Percentiles rank a stretch among this genome's conserved stretches.
phyloP scores from a whole-genome alignment of 1,140 invertebrate species.

The Grapholita molesta region DNA sequence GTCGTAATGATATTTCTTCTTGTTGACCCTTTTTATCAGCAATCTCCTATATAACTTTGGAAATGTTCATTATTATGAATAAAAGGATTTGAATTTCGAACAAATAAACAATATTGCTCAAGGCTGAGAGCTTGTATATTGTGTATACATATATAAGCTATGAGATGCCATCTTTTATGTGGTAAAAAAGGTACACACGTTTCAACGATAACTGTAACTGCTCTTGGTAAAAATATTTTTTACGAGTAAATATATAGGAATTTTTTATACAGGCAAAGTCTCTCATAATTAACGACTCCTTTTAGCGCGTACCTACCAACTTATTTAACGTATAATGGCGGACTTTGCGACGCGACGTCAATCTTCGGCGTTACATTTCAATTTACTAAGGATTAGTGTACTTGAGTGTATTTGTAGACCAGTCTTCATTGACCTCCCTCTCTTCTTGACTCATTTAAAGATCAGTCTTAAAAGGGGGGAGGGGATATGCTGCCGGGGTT shows the following conservation, averaged over 20 bases:
- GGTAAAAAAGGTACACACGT: no score
- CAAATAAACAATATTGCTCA: neutral
- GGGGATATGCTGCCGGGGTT: neutral
- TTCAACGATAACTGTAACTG: no score
- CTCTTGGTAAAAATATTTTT: neutral
- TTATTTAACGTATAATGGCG: conserved; percentile 24
- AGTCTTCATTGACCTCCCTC: conserved; percentile 17
- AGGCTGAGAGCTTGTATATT: no score
- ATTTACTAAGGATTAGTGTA: conserved; percentile 31
- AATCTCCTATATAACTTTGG: neutral
- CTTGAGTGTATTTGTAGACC: conserved; percentile 21
- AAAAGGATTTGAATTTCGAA: neutral
- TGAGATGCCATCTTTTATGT: no score
- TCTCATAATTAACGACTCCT: conserved; percentile 9
- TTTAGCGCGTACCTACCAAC: conserved; percentile 7
- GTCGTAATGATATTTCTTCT: neutral
- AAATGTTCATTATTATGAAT: neutral
- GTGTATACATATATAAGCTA: no score
- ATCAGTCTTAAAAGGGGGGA: neutral
- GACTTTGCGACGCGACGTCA: conserved; percentile 23
- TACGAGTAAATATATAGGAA: neutral
- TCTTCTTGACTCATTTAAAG: neutral
- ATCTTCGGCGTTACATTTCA: conserved; percentile 28
- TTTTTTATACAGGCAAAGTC: neutral
- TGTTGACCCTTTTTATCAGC: neutral